phyloP scores from a whole-genome alignment of 2,888 invertebrate species.

The Leucophenga montana region DNA sequence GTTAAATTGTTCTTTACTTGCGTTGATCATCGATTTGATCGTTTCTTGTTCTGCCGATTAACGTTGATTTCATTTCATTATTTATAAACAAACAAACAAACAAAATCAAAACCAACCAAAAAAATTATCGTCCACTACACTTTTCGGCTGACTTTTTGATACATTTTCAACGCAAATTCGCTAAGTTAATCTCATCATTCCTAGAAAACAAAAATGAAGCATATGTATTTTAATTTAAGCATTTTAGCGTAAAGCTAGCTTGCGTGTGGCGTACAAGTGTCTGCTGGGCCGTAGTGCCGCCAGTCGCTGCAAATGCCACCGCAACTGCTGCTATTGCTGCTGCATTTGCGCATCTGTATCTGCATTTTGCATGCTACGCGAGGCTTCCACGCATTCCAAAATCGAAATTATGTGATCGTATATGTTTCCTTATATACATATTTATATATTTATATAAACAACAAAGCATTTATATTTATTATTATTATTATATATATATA shows the following conservation, averaged over 20 bases:
- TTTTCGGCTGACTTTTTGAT: conserved; percentile 1
- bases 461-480: not conserved
- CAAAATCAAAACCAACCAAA: not conserved
- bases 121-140: not conserved
- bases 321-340: not conserved
- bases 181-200: conserved; percentile 23
- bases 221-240: too few species aligned
- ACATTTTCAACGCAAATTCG: conserved; percentile 3
- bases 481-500: too few species aligned
- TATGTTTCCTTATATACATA: not conserved
- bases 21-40: conserved; percentile 7
- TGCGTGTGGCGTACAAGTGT: not conserved
- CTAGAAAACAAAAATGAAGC: not conserved
- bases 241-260: not conserved
- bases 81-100: not conserved
- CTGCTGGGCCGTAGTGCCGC: not conserved
- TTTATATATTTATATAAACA: not conserved
- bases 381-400: conserved; percentile 20
- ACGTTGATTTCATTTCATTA: not conserved
- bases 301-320: not conserved
- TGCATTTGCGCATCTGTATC: conserved; percentile 1
- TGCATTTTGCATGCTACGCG: conserved; percentile 18
- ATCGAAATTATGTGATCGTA: conserved; percentile 1
- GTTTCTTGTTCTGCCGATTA: conserved; percentile 12
- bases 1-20: conserved; percentile 54